Percentiles rank a stretch among this genome's conserved stretches.
Evolutionary conservation across 2,797 vertebrate genomes (phyloP).

Genomic region (Taenioides sp.): DNA sequence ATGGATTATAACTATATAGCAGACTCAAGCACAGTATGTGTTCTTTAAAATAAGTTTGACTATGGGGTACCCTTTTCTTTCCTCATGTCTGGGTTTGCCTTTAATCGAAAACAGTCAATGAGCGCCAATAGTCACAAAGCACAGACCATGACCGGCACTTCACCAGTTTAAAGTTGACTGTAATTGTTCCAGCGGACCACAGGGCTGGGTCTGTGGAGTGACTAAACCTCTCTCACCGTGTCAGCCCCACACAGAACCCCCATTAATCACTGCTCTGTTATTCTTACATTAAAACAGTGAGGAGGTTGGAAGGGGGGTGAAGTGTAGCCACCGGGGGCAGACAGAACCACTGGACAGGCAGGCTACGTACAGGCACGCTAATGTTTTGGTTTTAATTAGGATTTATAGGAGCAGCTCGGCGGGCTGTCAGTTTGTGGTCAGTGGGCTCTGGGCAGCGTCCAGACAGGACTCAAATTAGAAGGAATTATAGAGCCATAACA

Average conservation of each 20-base stretch:
- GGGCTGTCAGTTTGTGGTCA: constrained; percentile 2
- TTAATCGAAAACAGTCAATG: background rate
- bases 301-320: constrained; percentile 11
- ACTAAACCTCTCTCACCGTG: constrained; percentile 33
- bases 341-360: background rate
- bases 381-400: constrained; percentile 8
- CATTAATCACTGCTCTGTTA: constrained; percentile 53
- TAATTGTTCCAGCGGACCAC: constrained; percentile 42
- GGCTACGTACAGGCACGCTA: background rate
- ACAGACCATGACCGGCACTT: constrained; percentile 1
- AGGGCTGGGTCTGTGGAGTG: constrained; percentile 17
- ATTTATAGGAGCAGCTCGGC: background rate
- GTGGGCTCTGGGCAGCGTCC: background rate
- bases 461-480: background rate
- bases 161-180: constrained; percentile 16
- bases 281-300: constrained; percentile 39
- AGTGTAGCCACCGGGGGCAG: background rate
- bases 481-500: constrained; percentile 6
- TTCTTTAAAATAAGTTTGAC: too few species aligned
- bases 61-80: background rate
- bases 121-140: constrained; percentile 23
- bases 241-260: constrained; percentile 21
- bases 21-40: too few species aligned
- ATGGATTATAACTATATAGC: too few species aligned
- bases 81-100: constrained; percentile 26